phyloP scores from a whole-genome alignment of 2,888 invertebrate species.

The Stenichneumon culpator region DNA sequence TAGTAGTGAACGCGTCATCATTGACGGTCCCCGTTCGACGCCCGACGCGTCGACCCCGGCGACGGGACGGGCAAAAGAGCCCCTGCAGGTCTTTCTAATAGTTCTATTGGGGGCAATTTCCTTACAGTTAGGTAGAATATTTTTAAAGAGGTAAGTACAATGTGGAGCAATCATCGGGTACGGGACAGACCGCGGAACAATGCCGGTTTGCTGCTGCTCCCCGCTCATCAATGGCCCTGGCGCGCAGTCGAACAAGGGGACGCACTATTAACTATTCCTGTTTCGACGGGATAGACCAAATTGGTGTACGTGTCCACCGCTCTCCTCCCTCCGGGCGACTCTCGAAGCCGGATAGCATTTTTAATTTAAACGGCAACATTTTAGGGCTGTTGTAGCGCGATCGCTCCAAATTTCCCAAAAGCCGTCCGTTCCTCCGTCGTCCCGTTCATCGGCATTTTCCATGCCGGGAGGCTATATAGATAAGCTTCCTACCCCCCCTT shows the following conservation, averaged over 20 bases:
- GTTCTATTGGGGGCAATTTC: constrained; percentile 73
- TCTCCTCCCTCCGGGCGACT: constrained; percentile 27
- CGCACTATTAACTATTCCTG: constrained; percentile 29
- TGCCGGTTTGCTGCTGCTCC: constrained; percentile 41
- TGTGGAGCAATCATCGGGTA: constrained; percentile 72
- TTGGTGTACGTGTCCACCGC: constrained; percentile 8
- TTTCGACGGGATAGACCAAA: not conserved
- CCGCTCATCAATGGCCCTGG: constrained; percentile 21
- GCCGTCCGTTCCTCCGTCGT: constrained; percentile 28
- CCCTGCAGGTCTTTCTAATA: constrained; percentile 71
- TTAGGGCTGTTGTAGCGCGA: constrained; percentile 50
- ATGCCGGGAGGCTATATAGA: not conserved
- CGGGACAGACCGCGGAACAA: constrained; percentile 57
- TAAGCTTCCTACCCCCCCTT: not conserved
- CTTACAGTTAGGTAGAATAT: constrained; percentile 71
- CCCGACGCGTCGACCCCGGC: not conserved
- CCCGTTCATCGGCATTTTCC: constrained; percentile 27
- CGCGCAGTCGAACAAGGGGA: constrained; percentile 36
- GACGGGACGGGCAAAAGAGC: constrained; percentile 18
- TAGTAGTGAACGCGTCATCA: constrained; percentile 14
- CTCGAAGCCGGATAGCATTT: constrained; percentile 43
- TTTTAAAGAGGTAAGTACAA: constrained; percentile 74
- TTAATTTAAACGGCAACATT: constrained; percentile 72
- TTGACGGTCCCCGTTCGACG: not conserved
- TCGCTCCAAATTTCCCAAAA: constrained; percentile 62